Evolutionary conservation across 2,113 vertebrate species (phyloP), one percentile per base, ranked within the genome.

Genomic region (Limanda limanda): DNA sequence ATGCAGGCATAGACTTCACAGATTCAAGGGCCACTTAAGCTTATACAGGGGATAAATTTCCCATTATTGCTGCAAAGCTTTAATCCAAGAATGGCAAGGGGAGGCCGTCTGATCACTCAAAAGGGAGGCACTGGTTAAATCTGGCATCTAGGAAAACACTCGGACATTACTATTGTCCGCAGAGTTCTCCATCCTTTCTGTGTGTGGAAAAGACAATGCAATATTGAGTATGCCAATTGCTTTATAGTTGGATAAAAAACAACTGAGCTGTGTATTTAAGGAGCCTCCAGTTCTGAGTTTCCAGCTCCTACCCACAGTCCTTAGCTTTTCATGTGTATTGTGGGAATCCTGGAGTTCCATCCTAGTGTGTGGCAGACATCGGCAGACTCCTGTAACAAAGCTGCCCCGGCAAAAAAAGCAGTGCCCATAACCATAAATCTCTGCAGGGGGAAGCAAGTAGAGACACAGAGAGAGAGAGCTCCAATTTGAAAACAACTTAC

Each of bases 351-450:
- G 63, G 48, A 79, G 83, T 62, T 75, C 70, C 71, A 76, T 86
- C 64, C 82, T 10, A 60, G 78, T 88, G 83, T 81, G 85, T 68
- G 63, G 83, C 81, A 86, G 82, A 71, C 81, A 84, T 66, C 42
- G 45, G 67, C 81, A 81, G 75, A 1, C 45, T 18, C 45, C 45
- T 17, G 14, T 5, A 84, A 92, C 82, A 88, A 91, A 91, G 81
- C 79, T 72, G 48, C 67, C 75, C 65, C 58, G 24, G 56, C 60
- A 76, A 74, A 74, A 88, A 74, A 74, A 88, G 56, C 75, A 74
- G 78, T 25, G 68, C 71, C 76, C 79, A 68, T 81, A 85, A 84
- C 80, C 71, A 62, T 57, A 92, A 92, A 91, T 91, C 83, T 90
- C 40, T 24, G 21, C 63, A 60, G 47, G 55, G 52, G 76, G 45